Base-by-base conservation (phyloP, 2,113 vertebrate genomes). In the Chionomys nivalis region DNA sequence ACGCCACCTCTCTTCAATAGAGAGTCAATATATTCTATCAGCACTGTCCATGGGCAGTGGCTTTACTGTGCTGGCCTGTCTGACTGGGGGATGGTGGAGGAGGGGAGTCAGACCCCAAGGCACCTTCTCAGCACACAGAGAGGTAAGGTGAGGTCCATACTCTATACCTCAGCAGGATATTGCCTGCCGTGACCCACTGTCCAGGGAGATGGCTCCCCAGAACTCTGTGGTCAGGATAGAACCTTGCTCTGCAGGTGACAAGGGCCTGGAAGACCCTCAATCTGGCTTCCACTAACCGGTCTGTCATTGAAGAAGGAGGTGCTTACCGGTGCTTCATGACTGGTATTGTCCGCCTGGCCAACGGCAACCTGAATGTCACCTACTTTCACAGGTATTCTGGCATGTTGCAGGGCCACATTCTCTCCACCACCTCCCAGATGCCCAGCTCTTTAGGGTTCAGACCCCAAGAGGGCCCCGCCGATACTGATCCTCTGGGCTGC, bases 401-500 rank as follows among this genome's bases (percentile, higher is more conserved):
- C n/a, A 17, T 14, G 39, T 39, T 13, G 7, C 0, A 39, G 31
- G 31, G 63, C 28, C 26, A 1, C 58, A 44, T 6, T 21, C 68
- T 21, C 3, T 1, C 47, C 8, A 10, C 42, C 52, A n/a, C 13
- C 42, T 44, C 19, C 42, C 36, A 66, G 42, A 24, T 47, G 3
- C 33, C 68, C 24, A 63, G 31, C 39, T n/a, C 9, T 36, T 39
- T 33, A 31, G 21, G 1, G 17, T 66, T 72, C 31, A 47, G 58
- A 9, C 14, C 31, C 79, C 0, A 10, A 63, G 36, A 26, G 33
- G 39, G 8, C 17, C 44, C 33, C 0, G 8, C n/a, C 0, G 17
- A 7, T 12, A 5, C 36, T 11, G 24, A 42, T 44, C 24, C 24
- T 92, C 52, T 4, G 47, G 58, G 26, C 31, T 52, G 47, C 70